phyloP scores from a whole-genome alignment of 2,888 invertebrate species.

The Mycalesis mineus region DNA sequence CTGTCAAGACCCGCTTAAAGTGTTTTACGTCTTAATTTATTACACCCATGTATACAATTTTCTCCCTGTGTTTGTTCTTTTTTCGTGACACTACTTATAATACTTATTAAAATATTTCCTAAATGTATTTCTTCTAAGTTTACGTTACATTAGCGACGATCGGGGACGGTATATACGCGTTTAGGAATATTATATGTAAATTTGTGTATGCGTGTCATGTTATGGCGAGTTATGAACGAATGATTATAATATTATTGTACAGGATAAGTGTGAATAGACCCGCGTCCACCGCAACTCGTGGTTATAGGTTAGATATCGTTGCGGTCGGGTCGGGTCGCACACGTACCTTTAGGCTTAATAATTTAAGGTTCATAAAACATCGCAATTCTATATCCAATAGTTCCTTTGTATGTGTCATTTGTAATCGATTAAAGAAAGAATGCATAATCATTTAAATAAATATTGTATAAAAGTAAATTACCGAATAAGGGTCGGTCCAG shows the following conservation, averaged over 20 bases:
- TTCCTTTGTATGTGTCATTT: conserved; percentile 79
- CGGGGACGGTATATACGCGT: neutral
- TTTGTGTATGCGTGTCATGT: conserved; percentile 23
- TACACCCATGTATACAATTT: too few species aligned
- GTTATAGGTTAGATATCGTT: too few species aligned
- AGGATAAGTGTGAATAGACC: too few species aligned
- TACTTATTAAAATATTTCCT: neutral
- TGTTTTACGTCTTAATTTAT: too few species aligned
- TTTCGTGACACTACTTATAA: too few species aligned
- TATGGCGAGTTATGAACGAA: conserved; percentile 46
- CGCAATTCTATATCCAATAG: conserved; percentile 74
- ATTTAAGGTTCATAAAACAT: conserved; percentile 59
- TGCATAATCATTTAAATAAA: conserved; percentile 63
- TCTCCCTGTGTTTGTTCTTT: too few species aligned
- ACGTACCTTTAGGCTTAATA: conserved; percentile 31
- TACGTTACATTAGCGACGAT: too few species aligned
- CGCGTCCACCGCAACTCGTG: too few species aligned
- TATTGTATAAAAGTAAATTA: conserved; percentile 58
- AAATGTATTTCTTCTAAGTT: neutral
- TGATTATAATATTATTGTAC: conserved; percentile 59
- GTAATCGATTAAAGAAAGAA: conserved; percentile 63
- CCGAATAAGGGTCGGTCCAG: neutral
- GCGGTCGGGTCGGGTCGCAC: too few species aligned
- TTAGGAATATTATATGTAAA: conserved; percentile 12
- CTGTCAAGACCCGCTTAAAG: too few species aligned